These are phyloP conservation scores for Melangyna quadrimaculata DNA, from an alignment of 2,888 invertebrate genomes.

Conservation along the genomic window DNA sequence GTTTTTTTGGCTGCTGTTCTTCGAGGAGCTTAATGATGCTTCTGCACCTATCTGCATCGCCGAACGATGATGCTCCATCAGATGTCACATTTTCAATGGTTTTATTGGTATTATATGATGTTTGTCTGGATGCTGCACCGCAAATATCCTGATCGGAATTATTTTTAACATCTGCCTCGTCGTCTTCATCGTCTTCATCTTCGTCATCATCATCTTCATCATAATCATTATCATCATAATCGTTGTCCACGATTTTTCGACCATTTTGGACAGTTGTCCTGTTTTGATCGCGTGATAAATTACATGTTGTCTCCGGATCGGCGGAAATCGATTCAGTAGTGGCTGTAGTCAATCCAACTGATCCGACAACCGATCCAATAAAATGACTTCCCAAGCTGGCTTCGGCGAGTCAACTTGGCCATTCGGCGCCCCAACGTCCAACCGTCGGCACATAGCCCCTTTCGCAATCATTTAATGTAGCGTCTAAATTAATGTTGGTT, in stretches of 20 bases:
- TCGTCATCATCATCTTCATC: slow-evolving; percentile 73
- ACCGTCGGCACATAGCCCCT: slow-evolving; percentile 88
- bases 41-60: slow-evolving; percentile 76
- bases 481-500: slow-evolving; percentile 81
- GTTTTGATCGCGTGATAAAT: slow-evolving; percentile 58
- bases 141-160: slow-evolving; percentile 56
- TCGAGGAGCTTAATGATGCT: slow-evolving; percentile 76
- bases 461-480: slow-evolving; percentile 83
- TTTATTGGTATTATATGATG: slow-evolving; percentile 55
- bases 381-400: slow-evolving; percentile 82
- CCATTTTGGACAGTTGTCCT: slow-evolving; percentile 61
- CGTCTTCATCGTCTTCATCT: slow-evolving; percentile 66
- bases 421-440: slow-evolving; percentile 95
- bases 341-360: slow-evolving; percentile 80
- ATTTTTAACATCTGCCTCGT: slow-evolving; percentile 55
- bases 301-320: slow-evolving; percentile 69
- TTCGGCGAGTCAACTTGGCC: slow-evolving; percentile 98
- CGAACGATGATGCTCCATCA: slow-evolving; percentile 74
- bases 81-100: slow-evolving; percentile 78
- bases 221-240: slow-evolving; percentile 75
- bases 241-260: slow-evolving; percentile 72
- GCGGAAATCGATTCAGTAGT: slow-evolving; percentile 69
- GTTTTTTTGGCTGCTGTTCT: slow-evolving; percentile 74
- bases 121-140: slow-evolving; percentile 61
- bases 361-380: slow-evolving; percentile 76